Percentiles rank a stretch among this genome's conserved stretches.
phyloP scores from a whole-genome alignment of 2,113 vertebrate genomes.

The Pedetes capensis region DNA sequence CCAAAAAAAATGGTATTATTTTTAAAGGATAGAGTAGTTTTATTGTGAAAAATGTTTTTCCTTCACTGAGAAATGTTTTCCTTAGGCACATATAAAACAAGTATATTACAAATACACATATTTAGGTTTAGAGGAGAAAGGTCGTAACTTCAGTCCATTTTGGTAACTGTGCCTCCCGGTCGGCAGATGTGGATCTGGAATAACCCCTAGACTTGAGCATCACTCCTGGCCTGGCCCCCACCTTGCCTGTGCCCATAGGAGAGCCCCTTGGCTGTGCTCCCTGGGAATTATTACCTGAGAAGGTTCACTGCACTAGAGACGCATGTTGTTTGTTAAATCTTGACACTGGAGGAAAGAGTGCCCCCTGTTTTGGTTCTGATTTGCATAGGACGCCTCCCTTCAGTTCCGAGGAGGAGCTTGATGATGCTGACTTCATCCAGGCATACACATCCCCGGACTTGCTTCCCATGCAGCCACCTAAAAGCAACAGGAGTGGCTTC shows the following conservation, averaged over 20 bases:
- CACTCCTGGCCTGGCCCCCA: rapidly evolving
- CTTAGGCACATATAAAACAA: neutral
- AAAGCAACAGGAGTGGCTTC: slow-evolving; percentile 55
- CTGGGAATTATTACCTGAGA: neutral
- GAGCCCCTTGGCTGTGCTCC: neutral
- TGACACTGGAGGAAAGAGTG: neutral
- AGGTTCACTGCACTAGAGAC: neutral
- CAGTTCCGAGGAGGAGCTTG: slow-evolving; percentile 90
- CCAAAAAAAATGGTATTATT: too few species aligned
- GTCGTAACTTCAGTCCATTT: neutral
- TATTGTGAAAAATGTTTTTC: neutral
- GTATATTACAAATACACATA: neutral
- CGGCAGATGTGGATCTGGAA: neutral
- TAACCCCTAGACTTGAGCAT: too few species aligned
- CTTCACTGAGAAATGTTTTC: neutral
- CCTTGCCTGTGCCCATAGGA: neutral
- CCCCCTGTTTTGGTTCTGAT: neutral
- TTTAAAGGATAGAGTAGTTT: neutral
- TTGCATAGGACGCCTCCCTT: slow-evolving; percentile 88
- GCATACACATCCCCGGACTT: slow-evolving; percentile 58
- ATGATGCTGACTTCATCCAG: slow-evolving; percentile 78
- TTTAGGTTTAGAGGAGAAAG: neutral
- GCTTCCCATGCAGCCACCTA: slow-evolving; percentile 24
- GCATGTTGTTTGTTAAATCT: rapidly evolving
- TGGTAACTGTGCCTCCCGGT: rapidly evolving